These are phyloP conservation scores for Siniperca chuatsi DNA, from an alignment of 2,113 vertebrate genomes.

Conservation along the genomic window DNA sequence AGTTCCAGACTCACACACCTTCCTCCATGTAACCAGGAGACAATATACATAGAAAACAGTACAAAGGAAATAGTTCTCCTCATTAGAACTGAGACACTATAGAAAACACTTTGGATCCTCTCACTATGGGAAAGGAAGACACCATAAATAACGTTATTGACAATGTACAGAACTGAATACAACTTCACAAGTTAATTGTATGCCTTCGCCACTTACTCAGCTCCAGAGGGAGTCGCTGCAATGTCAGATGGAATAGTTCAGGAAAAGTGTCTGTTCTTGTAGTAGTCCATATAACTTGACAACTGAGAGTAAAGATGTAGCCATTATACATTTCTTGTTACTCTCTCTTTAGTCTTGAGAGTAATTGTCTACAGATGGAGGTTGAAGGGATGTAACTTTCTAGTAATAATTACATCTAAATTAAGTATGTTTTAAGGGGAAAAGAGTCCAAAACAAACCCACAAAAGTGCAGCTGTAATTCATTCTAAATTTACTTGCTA, in stretches of 20 bases:
- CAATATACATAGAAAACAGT: slow-evolving; percentile 9
- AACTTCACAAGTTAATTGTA: slow-evolving; percentile 16
- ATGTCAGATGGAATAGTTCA: not conserved
- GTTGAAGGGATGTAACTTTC: not conserved
- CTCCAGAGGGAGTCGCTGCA: slow-evolving; percentile 3
- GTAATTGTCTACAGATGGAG: not conserved
- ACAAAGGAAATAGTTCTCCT: not conserved
- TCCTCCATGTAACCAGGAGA: not conserved
- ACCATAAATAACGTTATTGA: slow-evolving; percentile 11
- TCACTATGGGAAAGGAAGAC: not conserved
- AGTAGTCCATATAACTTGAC: not conserved
- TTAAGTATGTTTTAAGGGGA: not conserved
- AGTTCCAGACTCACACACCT: not conserved
- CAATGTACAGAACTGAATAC: slow-evolving; percentile 1
- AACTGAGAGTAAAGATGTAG: not conserved
- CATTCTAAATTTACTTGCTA: not conserved
- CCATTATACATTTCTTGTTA: not conserved
- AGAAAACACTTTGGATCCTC: slow-evolving; percentile 16
- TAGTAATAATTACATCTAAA: not conserved
- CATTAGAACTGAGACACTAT: not conserved
- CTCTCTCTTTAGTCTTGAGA: not conserved
- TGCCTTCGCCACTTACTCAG: not conserved
- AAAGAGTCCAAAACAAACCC: not conserved
- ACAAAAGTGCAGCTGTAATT: not conserved
- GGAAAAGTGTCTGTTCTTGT: not conserved